A percentile compares a stretch with the other conserved stretches of the same genome.
phyloP scores from a whole-genome alignment of 2,113 vertebrate genomes.

The Melierax canorus region DNA sequence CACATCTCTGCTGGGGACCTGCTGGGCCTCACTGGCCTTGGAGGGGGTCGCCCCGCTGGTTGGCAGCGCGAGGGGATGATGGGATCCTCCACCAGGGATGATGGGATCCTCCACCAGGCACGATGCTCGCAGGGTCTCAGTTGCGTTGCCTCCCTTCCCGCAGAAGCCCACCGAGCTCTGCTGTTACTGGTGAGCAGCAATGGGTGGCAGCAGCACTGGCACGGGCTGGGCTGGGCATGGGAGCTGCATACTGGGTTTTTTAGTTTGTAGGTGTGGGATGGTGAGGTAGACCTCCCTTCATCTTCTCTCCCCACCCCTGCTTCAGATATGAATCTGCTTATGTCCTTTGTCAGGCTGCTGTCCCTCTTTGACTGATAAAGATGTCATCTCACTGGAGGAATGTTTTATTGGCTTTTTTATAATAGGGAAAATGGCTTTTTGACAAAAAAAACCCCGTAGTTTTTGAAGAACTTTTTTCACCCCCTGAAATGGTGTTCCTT shows the following conservation, averaged over 20 bases:
- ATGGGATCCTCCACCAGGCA: background rate
- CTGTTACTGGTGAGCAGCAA: background rate
- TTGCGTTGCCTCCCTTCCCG: background rate
- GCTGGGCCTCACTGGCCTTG: background rate
- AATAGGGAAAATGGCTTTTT: background rate
- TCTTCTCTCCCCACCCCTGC: background rate
- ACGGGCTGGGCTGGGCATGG: background rate
- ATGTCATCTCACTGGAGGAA: background rate
- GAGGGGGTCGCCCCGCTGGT: background rate
- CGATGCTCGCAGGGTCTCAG: background rate
- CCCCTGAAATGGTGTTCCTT: background rate
- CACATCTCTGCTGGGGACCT: background rate
- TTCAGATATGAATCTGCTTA: background rate
- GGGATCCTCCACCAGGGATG: background rate
- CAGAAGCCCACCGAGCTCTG: background rate
- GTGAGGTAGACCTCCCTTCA: background rate
- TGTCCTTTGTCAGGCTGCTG: background rate
- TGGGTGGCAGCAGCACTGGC: background rate
- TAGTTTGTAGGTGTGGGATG: background rate
- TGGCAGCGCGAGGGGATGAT: background rate
- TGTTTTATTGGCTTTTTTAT: background rate
- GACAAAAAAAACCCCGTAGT: background rate
- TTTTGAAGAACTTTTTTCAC: background rate
- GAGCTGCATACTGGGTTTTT: background rate
- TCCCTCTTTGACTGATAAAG: background rate